phyloP scores from a whole-genome alignment of 2,113 vertebrate genomes.

The Platanista minor region DNA sequence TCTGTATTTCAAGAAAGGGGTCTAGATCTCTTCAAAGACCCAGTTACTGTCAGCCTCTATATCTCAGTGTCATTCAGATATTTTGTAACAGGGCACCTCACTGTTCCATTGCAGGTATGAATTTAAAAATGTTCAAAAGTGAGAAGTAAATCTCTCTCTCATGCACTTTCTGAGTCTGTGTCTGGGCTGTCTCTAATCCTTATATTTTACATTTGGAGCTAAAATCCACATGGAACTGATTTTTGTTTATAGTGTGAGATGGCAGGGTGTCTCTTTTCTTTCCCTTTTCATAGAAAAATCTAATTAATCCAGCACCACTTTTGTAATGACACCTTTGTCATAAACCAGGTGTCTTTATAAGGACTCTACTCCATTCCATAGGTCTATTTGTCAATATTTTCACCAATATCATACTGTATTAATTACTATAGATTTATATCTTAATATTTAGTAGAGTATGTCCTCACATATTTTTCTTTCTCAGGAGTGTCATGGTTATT shows the following conservation, averaged over 20 bases:
- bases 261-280: neutral
- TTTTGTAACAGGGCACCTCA: neutral
- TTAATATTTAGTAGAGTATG: neutral
- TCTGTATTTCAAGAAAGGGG: neutral
- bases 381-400: neutral
- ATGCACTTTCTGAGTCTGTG: neutral
- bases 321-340: neutral
- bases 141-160: neutral
- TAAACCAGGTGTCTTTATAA: neutral
- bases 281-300: neutral
- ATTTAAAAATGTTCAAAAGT: neutral
- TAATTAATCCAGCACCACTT: neutral
- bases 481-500: neutral
- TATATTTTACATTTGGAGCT: neutral
- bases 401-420: neutral
- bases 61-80: neutral
- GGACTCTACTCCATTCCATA: neutral
- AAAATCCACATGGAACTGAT: neutral
- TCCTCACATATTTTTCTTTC: neutral
- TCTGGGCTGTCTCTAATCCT: neutral
- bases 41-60: neutral
- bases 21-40: neutral
- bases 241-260: neutral
- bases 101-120: neutral
- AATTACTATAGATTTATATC: neutral